Evolutionary conservation across 2,113 vertebrate genomes (phyloP), one percentile per base, ranked within the genome.

Genomic region (Elachura formosa): DNA sequence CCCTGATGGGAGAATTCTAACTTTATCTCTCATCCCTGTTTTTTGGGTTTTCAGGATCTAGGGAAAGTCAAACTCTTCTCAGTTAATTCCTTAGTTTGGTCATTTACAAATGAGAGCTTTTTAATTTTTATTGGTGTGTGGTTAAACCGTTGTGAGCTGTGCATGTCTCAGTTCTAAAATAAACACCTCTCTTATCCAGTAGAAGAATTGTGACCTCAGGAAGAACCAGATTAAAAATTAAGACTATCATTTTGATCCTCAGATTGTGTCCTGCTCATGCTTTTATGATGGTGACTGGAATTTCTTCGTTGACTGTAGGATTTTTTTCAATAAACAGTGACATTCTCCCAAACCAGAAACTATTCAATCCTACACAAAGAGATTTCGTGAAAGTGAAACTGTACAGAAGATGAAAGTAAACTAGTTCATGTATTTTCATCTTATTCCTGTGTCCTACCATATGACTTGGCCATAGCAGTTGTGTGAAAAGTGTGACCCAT

Each of bases 191-290:
- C 9, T 56, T 33, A 33, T 45, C 18, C 26, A 61, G 40, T n/a
- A 82, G 28, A 74, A 51, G 68, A 79, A 68, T 22, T 41, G 12
- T 79, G 74, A 92, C 58, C 62, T 89, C 59, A 54, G 10, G 21
- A 79, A 83, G 66, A 95, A 69, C 16, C 46, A 55, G 36, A 85
- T 85, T 74, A 84, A n/a, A 76, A 87, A 91, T 19, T 25, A 94
- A 25, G 24, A 23, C 20, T 66, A 11, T 46, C 1, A 25, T 73
- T 82, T 93, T 59, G 85, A 72, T 66, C 24, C 26, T 87, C 68
- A 74, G 6, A 21, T 85, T 83, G 25, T 0, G 1, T 23, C 26
- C 22, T 1, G 1, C 22, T 74, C 16, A 38, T 34, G 43, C 24
- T 40, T 93, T 74, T 48, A 33, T 77, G 59, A 21, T 52, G 51